phyloP scores from a whole-genome alignment of 2,797 vertebrate species.

The Labeo calbasu region DNA sequence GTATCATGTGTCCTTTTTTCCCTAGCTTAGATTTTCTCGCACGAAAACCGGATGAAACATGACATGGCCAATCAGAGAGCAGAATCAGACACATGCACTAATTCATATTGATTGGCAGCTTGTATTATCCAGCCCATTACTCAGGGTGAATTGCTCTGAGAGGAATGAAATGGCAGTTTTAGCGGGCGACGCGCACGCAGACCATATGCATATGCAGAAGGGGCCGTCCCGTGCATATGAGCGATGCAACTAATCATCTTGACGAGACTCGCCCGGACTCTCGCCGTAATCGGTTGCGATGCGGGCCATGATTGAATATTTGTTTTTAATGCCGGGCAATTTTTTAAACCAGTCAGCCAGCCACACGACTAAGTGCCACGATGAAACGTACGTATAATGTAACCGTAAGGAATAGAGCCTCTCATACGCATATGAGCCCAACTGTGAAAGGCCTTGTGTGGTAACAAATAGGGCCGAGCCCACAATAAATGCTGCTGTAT shows the following conservation, averaged over 20 bases:
- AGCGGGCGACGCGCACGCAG: conserved; percentile 17
- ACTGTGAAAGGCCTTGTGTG: conserved; percentile 38
- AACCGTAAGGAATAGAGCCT: background rate
- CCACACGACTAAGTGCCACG: conserved; percentile 24
- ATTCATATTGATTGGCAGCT: conserved; percentile 67
- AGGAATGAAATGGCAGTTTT: conserved; percentile 58
- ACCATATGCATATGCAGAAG: conserved; percentile 38
- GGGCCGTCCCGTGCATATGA: conserved; percentile 25
- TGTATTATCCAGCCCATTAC: conserved; percentile 74
- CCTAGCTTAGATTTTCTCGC: conserved; percentile 13
- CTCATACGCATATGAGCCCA: conserved; percentile 9
- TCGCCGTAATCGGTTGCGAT: conserved; percentile 47
- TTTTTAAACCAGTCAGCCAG: conserved; percentile 53
- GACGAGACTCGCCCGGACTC: conserved; percentile 38
- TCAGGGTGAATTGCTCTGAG: conserved; percentile 48
- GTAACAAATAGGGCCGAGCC: conserved; percentile 51
- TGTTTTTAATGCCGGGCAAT: conserved; percentile 59
- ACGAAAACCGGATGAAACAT: background rate
- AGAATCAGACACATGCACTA: conserved; percentile 55
- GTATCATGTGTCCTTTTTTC: background rate
- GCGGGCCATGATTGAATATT: conserved; percentile 57
- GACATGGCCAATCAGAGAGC: conserved; percentile 44
- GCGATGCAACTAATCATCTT: conserved; percentile 62
- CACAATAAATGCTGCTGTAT: conserved; percentile 38
- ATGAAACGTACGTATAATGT: background rate